These are phyloP conservation scores for Notarius quadriscutis DNA, from an alignment of 2,113 vertebrate species.

Conservation along the genomic window DNA sequence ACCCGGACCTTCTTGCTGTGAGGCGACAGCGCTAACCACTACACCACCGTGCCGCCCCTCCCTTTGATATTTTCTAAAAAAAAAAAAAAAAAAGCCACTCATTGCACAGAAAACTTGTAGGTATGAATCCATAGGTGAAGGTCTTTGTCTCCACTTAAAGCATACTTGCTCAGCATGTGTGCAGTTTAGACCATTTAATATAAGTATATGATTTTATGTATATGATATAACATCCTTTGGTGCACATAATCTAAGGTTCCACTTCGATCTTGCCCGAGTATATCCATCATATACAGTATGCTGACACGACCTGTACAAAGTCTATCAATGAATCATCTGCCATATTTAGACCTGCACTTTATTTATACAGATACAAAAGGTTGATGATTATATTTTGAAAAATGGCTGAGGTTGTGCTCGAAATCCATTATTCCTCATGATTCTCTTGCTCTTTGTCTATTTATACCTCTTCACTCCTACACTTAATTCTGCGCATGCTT, in stretches of 20 bases:
- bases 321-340: not conserved
- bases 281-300: not conserved
- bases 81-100: not conserved
- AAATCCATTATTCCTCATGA: constrained; percentile 22
- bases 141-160: not conserved
- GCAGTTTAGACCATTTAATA: constrained; percentile 8
- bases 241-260: not conserved
- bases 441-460: constrained; percentile 5
- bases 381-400: constrained; percentile 18
- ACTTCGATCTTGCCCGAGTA: not conserved
- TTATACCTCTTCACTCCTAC: constrained; percentile 16
- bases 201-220: not conserved
- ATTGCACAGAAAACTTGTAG: not conserved
- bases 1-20: too few relatives aligned
- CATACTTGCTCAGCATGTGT: not conserved
- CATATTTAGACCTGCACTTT: not conserved
- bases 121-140: not conserved
- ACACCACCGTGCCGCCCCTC: too few relatives aligned
- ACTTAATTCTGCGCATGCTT: constrained; percentile 1
- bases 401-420: constrained; percentile 11
- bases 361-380: not conserved
- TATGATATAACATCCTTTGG: not conserved
- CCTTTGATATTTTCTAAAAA: not conserved
- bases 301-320: not conserved
- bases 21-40: too few relatives aligned